Percentiles rank a stretch among this genome's conserved stretches.
These are phyloP conservation scores for Andrena marginata DNA, from an alignment of 2,888 invertebrate genomes.

Conservation along the genomic window DNA sequence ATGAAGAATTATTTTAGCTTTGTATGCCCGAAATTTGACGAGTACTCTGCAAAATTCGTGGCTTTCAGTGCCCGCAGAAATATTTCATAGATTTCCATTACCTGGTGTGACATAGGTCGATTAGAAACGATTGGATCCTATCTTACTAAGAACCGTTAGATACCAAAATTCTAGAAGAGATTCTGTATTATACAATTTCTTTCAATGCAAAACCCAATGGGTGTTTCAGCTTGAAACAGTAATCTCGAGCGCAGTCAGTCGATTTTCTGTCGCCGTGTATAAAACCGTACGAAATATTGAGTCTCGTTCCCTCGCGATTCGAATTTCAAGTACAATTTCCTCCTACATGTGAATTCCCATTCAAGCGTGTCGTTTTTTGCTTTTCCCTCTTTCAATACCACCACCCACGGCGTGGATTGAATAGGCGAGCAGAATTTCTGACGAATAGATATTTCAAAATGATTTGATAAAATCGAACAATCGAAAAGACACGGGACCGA, in stretches of 20 bases:
- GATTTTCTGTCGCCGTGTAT: slow-evolving; percentile 7
- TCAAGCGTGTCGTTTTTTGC: not conserved
- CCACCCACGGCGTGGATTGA: not conserved
- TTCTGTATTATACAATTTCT: not conserved
- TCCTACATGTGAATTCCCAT: slow-evolving; percentile 16
- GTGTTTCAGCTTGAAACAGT: not conserved
- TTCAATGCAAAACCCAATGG: not conserved
- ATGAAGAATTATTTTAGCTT: too few species aligned
- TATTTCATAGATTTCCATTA: too few species aligned
- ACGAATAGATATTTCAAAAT: not conserved
- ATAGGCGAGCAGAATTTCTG: slow-evolving; percentile 1
- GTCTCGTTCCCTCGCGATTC: slow-evolving; percentile 4
- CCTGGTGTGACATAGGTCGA: too few species aligned
- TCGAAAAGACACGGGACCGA: too few species aligned
- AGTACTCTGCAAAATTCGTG: too few species aligned
- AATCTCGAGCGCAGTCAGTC: not conserved
- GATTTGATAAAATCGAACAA: not conserved
- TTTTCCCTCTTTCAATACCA: not conserved
- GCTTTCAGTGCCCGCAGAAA: too few species aligned
- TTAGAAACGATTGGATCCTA: not conserved
- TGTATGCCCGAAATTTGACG: too few species aligned
- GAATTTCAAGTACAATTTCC: slow-evolving; percentile 22
- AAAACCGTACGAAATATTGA: slow-evolving; percentile 3
- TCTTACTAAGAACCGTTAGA: too few species aligned
- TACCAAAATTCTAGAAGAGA: not conserved